phyloP scores from a whole-genome alignment of 2,888 invertebrate species.

The Tribolium freemani region DNA sequence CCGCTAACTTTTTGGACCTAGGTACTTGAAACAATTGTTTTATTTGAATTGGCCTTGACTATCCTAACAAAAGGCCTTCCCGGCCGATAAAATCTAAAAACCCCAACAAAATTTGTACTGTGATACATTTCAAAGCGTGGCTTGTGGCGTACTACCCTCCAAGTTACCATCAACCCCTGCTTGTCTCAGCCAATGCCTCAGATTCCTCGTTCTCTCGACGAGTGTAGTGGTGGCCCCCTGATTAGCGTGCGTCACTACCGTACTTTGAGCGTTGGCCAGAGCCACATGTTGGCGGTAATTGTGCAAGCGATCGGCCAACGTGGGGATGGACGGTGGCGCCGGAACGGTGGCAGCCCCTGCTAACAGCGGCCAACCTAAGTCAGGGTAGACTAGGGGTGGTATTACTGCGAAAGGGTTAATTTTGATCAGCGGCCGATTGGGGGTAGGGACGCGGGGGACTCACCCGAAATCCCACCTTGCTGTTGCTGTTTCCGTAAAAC shows the following conservation, averaged over 20 bases:
- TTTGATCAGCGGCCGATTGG: conserved; percentile 31
- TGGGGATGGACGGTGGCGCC: conserved; percentile 67
- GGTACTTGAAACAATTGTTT: not conserved
- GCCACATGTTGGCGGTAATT: conserved; percentile 72
- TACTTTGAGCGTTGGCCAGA: conserved; percentile 68
- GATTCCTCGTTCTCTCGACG: conserved; percentile 76
- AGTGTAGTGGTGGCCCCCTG: conserved; percentile 75
- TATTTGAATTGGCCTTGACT: not conserved
- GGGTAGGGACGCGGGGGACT: conserved; percentile 9
- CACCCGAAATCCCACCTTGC: conserved; percentile 68
- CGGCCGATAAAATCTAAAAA: conserved; percentile 18
- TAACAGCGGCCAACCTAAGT: conserved; percentile 71
- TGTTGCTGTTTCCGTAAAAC: conserved; percentile 75
- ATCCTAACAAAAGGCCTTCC: not conserved
- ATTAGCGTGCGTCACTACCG: conserved; percentile 66
- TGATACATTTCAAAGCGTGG: conserved; percentile 57
- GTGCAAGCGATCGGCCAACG: conserved; percentile 71
- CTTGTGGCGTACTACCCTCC: conserved; percentile 57
- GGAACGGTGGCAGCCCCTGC: conserved; percentile 50
- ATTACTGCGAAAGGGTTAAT: conserved; percentile 51
- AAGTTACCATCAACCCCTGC: conserved; percentile 59
- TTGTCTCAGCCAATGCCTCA: conserved; percentile 78
- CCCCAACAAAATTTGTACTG: conserved; percentile 26
- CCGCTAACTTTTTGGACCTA: too few relatives aligned
- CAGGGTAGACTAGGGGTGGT: conserved; percentile 71